Conservation (phyloP, 1,140 invertebrate species). For the Nephila pilipes region DNA sequence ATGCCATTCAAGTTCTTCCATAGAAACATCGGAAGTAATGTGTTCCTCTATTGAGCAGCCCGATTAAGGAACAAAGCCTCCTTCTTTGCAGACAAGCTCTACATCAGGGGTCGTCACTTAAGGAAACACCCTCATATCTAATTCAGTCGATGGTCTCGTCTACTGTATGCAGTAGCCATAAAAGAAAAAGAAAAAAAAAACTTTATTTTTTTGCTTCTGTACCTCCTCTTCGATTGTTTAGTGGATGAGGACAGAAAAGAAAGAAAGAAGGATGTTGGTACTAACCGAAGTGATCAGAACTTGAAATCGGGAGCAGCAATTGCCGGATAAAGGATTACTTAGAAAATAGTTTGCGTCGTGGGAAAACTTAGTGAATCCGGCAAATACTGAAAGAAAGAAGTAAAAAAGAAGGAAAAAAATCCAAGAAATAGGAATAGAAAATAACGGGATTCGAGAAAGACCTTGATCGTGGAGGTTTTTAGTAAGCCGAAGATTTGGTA, state of each 20-base stretch:
- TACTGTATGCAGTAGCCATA: not conserved
- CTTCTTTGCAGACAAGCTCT: not conserved
- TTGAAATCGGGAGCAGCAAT: constrained; percentile 55
- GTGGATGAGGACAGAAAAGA: not conserved
- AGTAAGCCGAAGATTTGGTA: constrained; percentile 46
- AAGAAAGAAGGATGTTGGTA: constrained; percentile 33
- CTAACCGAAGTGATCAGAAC: constrained; percentile 46
- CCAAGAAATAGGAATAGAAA: not conserved
- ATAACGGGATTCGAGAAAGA: not conserved
- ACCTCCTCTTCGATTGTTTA: not conserved
- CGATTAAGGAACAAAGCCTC: constrained; percentile 20
- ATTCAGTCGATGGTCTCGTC: constrained; percentile 49
- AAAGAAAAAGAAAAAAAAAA: not conserved
- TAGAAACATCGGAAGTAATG: not conserved
- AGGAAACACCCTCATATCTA: constrained; percentile 44
- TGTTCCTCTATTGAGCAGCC: not conserved
- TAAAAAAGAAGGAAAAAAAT: not conserved
- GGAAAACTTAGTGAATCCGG: not conserved
- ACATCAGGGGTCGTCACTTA: constrained; percentile 30
- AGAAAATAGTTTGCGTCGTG: constrained; percentile 22
- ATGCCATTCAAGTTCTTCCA: not conserved
- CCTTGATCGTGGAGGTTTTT: too few species aligned
- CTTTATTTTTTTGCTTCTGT: not conserved
- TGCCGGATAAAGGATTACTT: constrained; percentile 57
- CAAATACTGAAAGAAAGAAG: not conserved